These are phyloP conservation scores for Epicauta chinensis DNA, from an alignment of 1,140 invertebrate genomes.

Conservation along the genomic window DNA sequence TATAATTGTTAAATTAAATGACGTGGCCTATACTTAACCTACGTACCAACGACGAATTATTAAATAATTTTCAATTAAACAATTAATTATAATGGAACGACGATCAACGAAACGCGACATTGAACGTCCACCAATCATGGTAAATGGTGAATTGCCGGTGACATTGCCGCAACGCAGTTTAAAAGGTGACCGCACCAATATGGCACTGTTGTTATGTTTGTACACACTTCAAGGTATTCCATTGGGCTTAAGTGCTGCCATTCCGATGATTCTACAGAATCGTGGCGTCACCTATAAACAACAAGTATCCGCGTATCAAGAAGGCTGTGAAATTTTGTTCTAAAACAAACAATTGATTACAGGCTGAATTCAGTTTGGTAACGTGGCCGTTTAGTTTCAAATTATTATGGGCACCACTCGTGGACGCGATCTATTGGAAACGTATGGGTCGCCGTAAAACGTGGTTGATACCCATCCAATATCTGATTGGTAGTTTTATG, in stretches of 20 bases:
- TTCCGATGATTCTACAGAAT: slow-evolving; percentile 94
- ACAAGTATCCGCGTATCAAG: too few relatives aligned
- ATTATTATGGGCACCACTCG: slow-evolving; percentile 95
- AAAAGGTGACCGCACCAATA: slow-evolving; percentile 66
- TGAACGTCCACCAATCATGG: slow-evolving; percentile 1
- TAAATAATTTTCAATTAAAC: not conserved
- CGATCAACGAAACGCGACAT: not conserved
- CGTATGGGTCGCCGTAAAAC: slow-evolving; percentile 90
- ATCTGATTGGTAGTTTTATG: slow-evolving; percentile 79
- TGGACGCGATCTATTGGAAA: slow-evolving; percentile 82
- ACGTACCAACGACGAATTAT: not conserved
- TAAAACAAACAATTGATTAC: too few relatives aligned
- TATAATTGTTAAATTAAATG: slow-evolving; percentile 11
- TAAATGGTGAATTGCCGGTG: slow-evolving; percentile 16
- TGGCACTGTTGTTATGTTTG: slow-evolving; percentile 81
- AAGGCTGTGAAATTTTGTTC: too few relatives aligned
- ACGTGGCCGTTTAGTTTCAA: slow-evolving; percentile 98
- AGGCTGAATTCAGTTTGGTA: slow-evolving; percentile 98
- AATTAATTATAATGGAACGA: not conserved
- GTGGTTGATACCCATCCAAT: slow-evolving; percentile 93
- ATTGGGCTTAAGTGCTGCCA: slow-evolving; percentile 82
- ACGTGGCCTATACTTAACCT: slow-evolving; percentile 16
- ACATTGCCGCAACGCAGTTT: slow-evolving; percentile 6
- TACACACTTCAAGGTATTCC: slow-evolving; percentile 97
- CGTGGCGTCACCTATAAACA: slow-evolving; percentile 84